Percentiles rank a stretch among this genome's conserved stretches.
These are phyloP conservation scores for Trichomalopsis sarcophagae DNA, from an alignment of 1,140 invertebrate genomes.

Conservation along the genomic window DNA sequence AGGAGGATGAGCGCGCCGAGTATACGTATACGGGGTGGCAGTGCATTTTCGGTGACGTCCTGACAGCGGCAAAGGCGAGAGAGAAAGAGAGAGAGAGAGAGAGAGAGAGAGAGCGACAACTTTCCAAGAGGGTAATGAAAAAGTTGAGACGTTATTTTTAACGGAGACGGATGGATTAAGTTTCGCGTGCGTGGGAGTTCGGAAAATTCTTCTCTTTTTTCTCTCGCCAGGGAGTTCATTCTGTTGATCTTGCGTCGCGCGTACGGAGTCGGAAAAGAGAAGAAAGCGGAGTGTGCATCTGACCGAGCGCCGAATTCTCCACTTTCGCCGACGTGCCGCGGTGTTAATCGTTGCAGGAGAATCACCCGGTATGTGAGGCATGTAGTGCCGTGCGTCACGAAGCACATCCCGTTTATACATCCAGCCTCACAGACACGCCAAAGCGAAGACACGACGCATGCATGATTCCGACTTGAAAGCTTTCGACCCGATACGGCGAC, in stretches of 20 bases:
- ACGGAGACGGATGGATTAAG: background rate
- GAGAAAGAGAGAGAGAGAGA: background rate
- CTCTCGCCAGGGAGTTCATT: background rate
- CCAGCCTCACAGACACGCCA: background rate
- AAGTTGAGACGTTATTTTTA: background rate
- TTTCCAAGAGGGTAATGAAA: background rate
- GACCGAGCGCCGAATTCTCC: background rate
- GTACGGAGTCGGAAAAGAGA: background rate
- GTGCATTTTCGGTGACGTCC: background rate
- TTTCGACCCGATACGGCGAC: background rate
- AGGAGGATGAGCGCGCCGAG: background rate
- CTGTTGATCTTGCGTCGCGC: background rate
- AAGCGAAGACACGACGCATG: constrained; percentile 1
- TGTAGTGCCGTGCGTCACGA: background rate
- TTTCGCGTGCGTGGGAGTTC: background rate
- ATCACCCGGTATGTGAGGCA: background rate
- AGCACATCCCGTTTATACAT: background rate
- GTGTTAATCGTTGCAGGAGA: background rate
- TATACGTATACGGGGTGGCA: background rate
- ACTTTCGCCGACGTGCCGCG: background rate
- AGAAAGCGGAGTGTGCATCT: background rate
- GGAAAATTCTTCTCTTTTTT: background rate
- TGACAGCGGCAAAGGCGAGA: background rate
- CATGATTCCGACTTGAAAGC: constrained; percentile 17
- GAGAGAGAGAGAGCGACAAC: background rate